Percentiles rank a stretch among this genome's conserved stretches.
These are phyloP conservation scores for Percopsis omiscomaycus DNA, from an alignment of 2,797 vertebrate species.

Conservation along the genomic window DNA sequence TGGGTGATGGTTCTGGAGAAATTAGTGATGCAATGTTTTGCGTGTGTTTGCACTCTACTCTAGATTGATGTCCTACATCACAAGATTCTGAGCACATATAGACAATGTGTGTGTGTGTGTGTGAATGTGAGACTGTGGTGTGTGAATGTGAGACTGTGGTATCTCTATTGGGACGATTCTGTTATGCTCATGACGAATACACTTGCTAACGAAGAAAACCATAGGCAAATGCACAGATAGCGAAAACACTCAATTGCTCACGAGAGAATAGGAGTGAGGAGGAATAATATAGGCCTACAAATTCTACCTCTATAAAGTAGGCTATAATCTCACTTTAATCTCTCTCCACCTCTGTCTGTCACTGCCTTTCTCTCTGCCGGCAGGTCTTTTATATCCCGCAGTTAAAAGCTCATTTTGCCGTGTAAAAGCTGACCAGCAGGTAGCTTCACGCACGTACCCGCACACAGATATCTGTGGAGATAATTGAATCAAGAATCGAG, in stretches of 20 bases:
- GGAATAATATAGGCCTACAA: constrained; percentile 60
- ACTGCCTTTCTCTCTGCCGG: background rate
- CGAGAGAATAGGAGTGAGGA: constrained; percentile 41
- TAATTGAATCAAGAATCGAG: background rate
- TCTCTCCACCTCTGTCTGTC: constrained; percentile 32
- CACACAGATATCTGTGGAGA: background rate
- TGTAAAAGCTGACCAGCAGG: constrained; percentile 37
- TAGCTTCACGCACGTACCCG: constrained; percentile 29
- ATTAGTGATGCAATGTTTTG: constrained; percentile 45
- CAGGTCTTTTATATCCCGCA: background rate
- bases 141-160: background rate
- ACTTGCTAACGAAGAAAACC: background rate
- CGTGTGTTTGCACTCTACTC: constrained; percentile 30
- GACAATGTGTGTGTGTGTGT: no score
- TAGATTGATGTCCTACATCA: constrained; percentile 26
- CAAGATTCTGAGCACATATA: background rate
- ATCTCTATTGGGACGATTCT: constrained; percentile 43
- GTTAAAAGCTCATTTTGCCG: constrained; percentile 8
- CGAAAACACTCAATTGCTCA: constrained; percentile 33
- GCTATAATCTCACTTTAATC: constrained; percentile 69
- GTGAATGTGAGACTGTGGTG: background rate
- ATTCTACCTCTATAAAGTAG: constrained; percentile 61
- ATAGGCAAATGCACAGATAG: constrained; percentile 17
- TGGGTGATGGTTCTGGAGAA: constrained; percentile 23
- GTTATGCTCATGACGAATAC: constrained; percentile 22